Conservation (phyloP, 2,113 vertebrate species). For the Notechis scutatus region DNA sequence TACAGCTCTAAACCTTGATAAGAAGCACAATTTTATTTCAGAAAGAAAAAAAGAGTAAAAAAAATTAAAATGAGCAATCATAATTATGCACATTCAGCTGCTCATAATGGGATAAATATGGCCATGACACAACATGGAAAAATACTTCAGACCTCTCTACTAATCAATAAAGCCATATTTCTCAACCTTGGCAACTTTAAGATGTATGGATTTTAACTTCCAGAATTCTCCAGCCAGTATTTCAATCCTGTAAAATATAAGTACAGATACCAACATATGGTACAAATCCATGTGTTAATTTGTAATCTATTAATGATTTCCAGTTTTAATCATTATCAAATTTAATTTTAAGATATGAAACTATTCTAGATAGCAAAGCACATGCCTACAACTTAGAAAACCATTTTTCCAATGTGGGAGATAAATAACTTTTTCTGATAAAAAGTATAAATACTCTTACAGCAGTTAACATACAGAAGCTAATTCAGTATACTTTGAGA, state of each 20-base stretch:
- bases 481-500: background rate
- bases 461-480: background rate
- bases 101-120: too few species aligned
- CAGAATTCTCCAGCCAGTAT: background rate
- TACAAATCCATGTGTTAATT: background rate
- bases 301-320: background rate
- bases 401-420: background rate
- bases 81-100: too few species aligned
- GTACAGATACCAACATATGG: background rate
- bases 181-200: background rate
- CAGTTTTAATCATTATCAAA: background rate
- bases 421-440: background rate
- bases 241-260: background rate
- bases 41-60: too few species aligned
- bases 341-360: background rate
- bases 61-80: too few species aligned
- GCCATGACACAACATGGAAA: too few species aligned
- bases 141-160: too few species aligned
- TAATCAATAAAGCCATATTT: background rate
- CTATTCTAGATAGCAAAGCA: background rate
- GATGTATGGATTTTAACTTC: background rate
- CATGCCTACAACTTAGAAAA: background rate
- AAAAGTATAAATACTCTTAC: background rate
- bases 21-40: too few species aligned
- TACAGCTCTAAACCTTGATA: too few species aligned